These are phyloP conservation scores for Himantopus leucocephalus DNA, from an alignment of 2,113 vertebrate species.

Conservation along the genomic window DNA sequence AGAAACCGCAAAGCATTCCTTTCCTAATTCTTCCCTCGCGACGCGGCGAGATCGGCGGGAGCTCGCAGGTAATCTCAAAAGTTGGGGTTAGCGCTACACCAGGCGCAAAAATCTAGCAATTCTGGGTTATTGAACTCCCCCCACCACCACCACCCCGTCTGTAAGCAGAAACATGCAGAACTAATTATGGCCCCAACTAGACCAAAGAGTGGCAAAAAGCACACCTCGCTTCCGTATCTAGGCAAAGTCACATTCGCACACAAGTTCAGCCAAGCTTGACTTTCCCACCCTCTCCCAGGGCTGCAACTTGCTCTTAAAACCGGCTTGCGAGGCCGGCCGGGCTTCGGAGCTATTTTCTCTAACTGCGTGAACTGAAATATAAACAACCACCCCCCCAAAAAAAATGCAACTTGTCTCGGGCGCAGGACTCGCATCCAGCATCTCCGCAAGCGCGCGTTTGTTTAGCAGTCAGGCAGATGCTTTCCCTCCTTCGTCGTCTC, in stretches of 20 bases:
- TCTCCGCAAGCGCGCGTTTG: background rate
- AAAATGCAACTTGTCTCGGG: background rate
- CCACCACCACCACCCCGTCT: background rate
- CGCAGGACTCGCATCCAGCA: background rate
- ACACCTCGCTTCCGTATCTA: background rate
- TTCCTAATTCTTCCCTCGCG: slow-evolving; percentile 64
- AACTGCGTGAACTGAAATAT: background rate
- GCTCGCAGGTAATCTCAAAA: slow-evolving; percentile 72
- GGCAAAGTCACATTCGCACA: background rate
- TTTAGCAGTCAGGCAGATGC: slow-evolving; percentile 23
- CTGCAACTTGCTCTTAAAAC: background rate
- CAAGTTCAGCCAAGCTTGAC: slow-evolving; percentile 52
- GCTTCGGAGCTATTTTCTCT: slow-evolving; percentile 21
- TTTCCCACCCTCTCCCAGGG: background rate
- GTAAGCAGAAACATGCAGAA: slow-evolving; percentile 44
- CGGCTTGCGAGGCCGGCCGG: background rate
- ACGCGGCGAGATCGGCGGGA: slow-evolving; percentile 48
- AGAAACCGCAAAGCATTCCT: slow-evolving; percentile 78
- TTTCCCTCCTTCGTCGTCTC: background rate
- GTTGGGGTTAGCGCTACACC: slow-evolving; percentile 31
- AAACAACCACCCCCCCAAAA: slow-evolving; percentile 40
- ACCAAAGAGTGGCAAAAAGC: slow-evolving; percentile 17
- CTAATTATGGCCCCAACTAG: slow-evolving; percentile 27
- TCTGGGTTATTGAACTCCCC: background rate
- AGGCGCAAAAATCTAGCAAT: background rate